phyloP scores from a whole-genome alignment of 2,888 invertebrate species.

The Pollenia griseotomentosa region DNA sequence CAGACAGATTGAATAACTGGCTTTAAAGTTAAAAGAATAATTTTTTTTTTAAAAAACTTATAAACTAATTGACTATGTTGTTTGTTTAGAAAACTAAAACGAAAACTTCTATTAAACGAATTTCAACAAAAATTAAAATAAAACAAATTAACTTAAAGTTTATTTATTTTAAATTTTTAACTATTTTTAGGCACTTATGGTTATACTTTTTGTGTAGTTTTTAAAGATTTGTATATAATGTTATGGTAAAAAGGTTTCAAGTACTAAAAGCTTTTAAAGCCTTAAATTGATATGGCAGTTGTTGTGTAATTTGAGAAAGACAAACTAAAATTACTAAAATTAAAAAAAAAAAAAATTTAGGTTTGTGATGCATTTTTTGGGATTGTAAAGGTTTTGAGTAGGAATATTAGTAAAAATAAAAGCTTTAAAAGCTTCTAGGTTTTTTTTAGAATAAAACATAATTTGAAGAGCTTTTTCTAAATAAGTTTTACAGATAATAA shows the following conservation, averaged over 20 bases:
- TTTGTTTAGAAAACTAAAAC: slow-evolving; percentile 36
- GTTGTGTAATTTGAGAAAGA: slow-evolving; percentile 13
- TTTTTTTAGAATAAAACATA: not conserved
- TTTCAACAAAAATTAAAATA: slow-evolving; percentile 9
- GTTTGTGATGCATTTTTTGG: slow-evolving; percentile 62
- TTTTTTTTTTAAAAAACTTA: slow-evolving; percentile 44
- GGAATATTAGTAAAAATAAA: slow-evolving; percentile 11
- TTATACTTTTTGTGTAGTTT: slow-evolving; percentile 53
- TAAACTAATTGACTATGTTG: slow-evolving; percentile 66
- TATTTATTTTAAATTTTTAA: slow-evolving; percentile 25
- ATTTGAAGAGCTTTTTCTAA: slow-evolving; percentile 18
- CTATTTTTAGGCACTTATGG: slow-evolving; percentile 72
- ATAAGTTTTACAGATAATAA: not conserved
- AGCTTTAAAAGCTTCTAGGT: slow-evolving; percentile 54
- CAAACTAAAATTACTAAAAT: slow-evolving; percentile 22
- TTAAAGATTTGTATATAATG: slow-evolving; percentile 34
- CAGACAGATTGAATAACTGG: not conserved
- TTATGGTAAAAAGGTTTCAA: slow-evolving; percentile 31
- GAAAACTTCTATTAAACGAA: slow-evolving; percentile 41
- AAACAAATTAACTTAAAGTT: slow-evolving; percentile 22
- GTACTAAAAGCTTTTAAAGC: slow-evolving; percentile 64
- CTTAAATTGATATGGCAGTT: slow-evolving; percentile 67
- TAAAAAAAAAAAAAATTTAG: slow-evolving; percentile 22
- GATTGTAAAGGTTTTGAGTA: not conserved
- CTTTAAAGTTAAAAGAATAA: not conserved